Percentiles rank a stretch among this genome's conserved stretches.
Conservation (phyloP, 1,140 invertebrate species). For the Cardiocondyla obscurior region DNA sequence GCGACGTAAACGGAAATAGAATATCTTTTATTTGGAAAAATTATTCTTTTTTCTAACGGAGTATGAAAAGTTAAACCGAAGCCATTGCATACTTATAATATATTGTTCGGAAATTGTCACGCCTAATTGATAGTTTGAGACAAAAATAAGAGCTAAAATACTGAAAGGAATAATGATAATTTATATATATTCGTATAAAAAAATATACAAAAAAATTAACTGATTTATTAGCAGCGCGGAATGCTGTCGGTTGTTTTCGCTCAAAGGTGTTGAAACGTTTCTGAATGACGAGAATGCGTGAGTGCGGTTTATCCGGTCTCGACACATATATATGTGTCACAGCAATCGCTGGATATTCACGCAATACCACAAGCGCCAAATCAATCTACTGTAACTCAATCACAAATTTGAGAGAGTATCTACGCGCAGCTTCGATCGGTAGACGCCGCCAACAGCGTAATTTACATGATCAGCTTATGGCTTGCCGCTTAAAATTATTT, state of each 20-base stretch:
- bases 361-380: constrained; percentile 9
- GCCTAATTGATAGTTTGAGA: background rate
- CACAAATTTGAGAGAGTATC: constrained; percentile 21
- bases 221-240: background rate
- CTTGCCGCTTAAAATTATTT: too few species aligned
- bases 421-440: background rate
- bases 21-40: background rate
- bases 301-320: constrained; percentile 4
- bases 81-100: background rate
- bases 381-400: constrained; percentile 22
- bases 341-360: background rate
- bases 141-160: background rate
- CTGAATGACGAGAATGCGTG: constrained; percentile 1
- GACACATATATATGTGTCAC: background rate
- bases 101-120: background rate
- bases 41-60: background rate
- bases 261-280: constrained; percentile 9
- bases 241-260: background rate
- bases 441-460: background rate
- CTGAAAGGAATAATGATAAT: background rate
- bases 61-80: background rate
- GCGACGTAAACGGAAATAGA: background rate
- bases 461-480: background rate
- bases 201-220: background rate
- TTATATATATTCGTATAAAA: too few species aligned